A percentile compares a stretch with the other conserved stretches of the same genome.
Evolutionary conservation across 2,888 invertebrate genomes (phyloP).

Genomic region (Pegoplata infirma): DNA sequence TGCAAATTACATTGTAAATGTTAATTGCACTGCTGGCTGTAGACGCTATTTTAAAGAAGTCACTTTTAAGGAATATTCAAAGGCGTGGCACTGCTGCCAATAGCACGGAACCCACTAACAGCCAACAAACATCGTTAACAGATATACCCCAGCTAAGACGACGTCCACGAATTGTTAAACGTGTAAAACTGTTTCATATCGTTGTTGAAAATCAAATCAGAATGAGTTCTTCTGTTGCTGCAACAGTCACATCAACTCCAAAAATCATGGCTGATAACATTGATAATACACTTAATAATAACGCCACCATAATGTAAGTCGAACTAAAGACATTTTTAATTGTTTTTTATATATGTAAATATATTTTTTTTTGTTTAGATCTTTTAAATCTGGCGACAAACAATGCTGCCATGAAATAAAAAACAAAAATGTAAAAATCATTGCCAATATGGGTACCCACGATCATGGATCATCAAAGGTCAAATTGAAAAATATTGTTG

Average conservation of each 20-base stretch:
- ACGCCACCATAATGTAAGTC: constrained; percentile 39
- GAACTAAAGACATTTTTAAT: neutral
- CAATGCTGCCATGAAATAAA: constrained; percentile 73
- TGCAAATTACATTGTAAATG: constrained; percentile 69
- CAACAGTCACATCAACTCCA: constrained; percentile 24
- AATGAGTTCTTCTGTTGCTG: constrained; percentile 34
- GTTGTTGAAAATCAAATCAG: neutral
- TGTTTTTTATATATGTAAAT: neutral
- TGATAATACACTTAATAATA: constrained; percentile 26
- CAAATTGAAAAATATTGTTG: constrained; percentile 92
- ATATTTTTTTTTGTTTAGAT: constrained; percentile 65
- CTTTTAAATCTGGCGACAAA: constrained; percentile 72
- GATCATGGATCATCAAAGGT: constrained; percentile 93
- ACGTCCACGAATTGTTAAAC: neutral
- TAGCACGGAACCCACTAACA: constrained; percentile 53
- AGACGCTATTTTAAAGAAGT: constrained; percentile 69
- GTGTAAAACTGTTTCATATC: neutral
- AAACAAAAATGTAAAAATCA: constrained; percentile 82
- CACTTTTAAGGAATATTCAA: constrained; percentile 54
- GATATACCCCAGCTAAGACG: neutral
- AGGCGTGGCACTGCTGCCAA: constrained; percentile 69
- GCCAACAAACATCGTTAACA: constrained; percentile 35
- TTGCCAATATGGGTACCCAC: constrained; percentile 85
- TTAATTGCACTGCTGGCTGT: constrained; percentile 71
- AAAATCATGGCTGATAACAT: constrained; percentile 40